Evolutionary conservation across 2,113 vertebrate species (phyloP), one percentile per base, ranked within the genome.

Genomic region (Indicator maculatus): DNA sequence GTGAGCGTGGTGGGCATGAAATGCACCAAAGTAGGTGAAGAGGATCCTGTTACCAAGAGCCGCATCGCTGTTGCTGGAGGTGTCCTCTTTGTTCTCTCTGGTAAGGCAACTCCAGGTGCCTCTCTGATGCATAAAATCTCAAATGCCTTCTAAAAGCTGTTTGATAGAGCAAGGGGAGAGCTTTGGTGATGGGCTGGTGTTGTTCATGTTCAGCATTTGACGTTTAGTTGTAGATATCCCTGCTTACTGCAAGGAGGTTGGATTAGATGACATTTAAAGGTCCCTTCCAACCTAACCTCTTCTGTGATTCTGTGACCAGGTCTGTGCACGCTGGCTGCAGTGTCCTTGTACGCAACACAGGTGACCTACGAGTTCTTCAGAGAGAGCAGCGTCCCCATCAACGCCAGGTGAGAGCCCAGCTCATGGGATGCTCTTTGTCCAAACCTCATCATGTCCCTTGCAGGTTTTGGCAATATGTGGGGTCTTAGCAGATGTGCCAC

Each of bases 1-100:
- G 97, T 99, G 95, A 99, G 99, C 1, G 99, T 99, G 31, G 96
- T 99, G 80, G 99, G 99, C 86, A 99, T 99, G 99, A 99, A 99
- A 84, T 99, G 99, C 96, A 99, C 99, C 8, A 99, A 99, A 76
- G 99, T 99, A 3, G 99, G 99, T 9, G 99, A 99, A 74, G 99
- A 98, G 84, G 99, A 99, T 96, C 99, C 99, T 1, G 58, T 97
- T 6, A 98, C 98, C 89, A 99, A 99, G 96, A 97, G 98, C 93
- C 98, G 99, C 74, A 98, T 99, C 3, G 99, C 99, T 21, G 97
- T 99, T 81, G 97, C 98, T 0, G 99, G 99, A 36, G 99, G 99
- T 3, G 95, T 97, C 44, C 98, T 99, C 80, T 99, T 99, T 79
- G 15, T 99, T 77, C 98, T 99, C 10, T 98, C 98, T 21, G 99